A percentile compares a stretch with the other conserved stretches of the same genome.
phyloP scores from a whole-genome alignment of 2,113 vertebrate species.

The Morone chrysops region DNA sequence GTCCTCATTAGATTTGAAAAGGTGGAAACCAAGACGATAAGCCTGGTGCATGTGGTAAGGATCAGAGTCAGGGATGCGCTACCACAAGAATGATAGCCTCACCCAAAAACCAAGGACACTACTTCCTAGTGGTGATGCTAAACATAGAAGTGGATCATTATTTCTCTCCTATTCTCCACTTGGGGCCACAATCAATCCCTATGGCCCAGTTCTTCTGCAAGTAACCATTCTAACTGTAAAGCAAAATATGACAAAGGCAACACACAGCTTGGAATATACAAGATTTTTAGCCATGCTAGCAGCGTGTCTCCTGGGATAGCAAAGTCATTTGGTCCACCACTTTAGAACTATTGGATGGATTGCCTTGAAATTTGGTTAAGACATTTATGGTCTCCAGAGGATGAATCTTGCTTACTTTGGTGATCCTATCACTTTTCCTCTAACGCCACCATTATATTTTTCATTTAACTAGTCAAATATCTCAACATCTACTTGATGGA shows the following conservation, averaged over 20 bases:
- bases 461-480: neutral
- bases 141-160: slow-evolving; percentile 65
- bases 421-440: neutral
- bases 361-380: neutral
- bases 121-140: slow-evolving; percentile 39
- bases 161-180: slow-evolving; percentile 20
- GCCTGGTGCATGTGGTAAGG: slow-evolving; percentile 42
- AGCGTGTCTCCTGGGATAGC: neutral
- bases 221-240: neutral
- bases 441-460: neutral
- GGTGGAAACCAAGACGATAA: slow-evolving; percentile 52
- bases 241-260: neutral
- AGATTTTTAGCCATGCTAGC: neutral
- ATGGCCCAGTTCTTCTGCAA: slow-evolving; percentile 23
- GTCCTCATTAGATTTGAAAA: slow-evolving; percentile 74
- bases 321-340: neutral
- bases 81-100: slow-evolving; percentile 44
- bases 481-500: neutral
- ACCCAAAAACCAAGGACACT: slow-evolving; percentile 52
- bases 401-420: neutral
- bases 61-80: slow-evolving; percentile 61
- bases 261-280: neutral
- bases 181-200: slow-evolving; percentile 25
- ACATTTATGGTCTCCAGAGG: neutral
- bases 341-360: neutral